A percentile compares a stretch with the other conserved stretches of the same genome.
Evolutionary conservation across 2,888 invertebrate species (phyloP).

Genomic region (Lymantria dispar): DNA sequence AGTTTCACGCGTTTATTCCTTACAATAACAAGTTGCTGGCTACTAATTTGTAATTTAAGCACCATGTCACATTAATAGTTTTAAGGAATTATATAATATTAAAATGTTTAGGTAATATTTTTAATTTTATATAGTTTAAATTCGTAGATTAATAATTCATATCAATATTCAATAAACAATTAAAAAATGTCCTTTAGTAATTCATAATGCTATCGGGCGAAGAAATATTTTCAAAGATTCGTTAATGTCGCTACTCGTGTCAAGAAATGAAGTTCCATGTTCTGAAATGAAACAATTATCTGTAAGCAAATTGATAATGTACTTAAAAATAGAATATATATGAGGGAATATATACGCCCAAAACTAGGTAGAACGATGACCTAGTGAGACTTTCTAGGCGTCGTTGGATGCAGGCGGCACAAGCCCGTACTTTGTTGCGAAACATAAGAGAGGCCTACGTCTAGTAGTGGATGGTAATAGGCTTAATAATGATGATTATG

Average conservation of each 20-base stretch:
- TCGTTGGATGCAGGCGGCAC: too few species aligned
- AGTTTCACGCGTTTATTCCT: slow-evolving; percentile 33
- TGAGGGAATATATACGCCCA: too few species aligned
- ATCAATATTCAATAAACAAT: neutral
- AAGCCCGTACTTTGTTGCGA: too few species aligned
- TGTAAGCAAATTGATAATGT: too few species aligned
- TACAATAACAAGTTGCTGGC: slow-evolving; percentile 16
- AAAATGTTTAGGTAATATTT: neutral
- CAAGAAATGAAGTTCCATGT: neutral
- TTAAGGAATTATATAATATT: neutral
- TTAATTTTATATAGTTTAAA: neutral
- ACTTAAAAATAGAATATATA: too few species aligned
- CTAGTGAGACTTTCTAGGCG: too few species aligned
- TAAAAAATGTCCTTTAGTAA: too few species aligned
- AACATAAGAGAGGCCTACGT: too few species aligned
- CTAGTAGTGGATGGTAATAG: too few species aligned
- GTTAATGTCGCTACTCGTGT: neutral
- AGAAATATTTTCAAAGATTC: neutral
- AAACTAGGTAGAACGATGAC: too few species aligned
- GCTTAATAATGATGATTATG: too few species aligned
- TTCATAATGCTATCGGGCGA: too few species aligned
- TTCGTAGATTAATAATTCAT: neutral
- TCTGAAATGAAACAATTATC: neutral
- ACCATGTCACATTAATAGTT: slow-evolving; percentile 17
- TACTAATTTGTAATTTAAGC: slow-evolving; percentile 33